A percentile compares a stretch with the other conserved stretches of the same genome.
Evolutionary conservation across 2,888 invertebrate genomes (phyloP).

Genomic region (Zonitis immaculata): DNA sequence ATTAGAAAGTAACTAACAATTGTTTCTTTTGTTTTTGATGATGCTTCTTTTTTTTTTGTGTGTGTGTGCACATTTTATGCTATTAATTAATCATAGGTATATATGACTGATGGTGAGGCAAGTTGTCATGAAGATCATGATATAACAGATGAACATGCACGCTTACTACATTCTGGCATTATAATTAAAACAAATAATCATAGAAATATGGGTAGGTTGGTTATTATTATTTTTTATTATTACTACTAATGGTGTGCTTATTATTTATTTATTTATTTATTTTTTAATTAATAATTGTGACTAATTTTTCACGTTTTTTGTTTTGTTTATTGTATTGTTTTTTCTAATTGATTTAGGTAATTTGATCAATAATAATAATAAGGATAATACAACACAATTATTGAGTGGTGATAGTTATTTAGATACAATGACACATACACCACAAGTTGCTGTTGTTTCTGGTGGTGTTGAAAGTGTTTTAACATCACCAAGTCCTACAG

Average conservation of each 20-base stretch:
- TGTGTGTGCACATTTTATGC: conserved; percentile 21
- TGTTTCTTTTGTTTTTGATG: neutral
- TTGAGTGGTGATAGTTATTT: conserved; percentile 25
- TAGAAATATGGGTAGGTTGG: conserved; percentile 44
- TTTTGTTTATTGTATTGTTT: too few relatives aligned
- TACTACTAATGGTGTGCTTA: too few relatives aligned
- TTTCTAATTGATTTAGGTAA: too few relatives aligned
- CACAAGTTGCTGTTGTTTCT: conserved; percentile 45
- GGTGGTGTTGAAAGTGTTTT: conserved; percentile 46
- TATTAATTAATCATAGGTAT: conserved; percentile 42
- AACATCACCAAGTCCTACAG: conserved; percentile 59
- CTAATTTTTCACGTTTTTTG: too few relatives aligned
- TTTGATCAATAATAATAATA: too few relatives aligned
- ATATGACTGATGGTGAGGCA: conserved; percentile 57
- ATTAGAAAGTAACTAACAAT: neutral
- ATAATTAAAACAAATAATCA: conserved; percentile 45
- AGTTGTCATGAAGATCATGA: conserved; percentile 61
- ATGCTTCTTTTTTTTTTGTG: conserved; percentile 5
- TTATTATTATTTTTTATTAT: conserved; percentile 8
- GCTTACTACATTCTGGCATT: conserved; percentile 55
- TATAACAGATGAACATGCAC: conserved; percentile 69
- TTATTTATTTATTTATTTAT: too few relatives aligned
- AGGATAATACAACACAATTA: conserved; percentile 27
- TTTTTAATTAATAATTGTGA: too few relatives aligned
- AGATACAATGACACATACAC: conserved; percentile 33